Conservation (phyloP, 2,797 vertebrate genomes). For the Sebastes diploproa region DNA sequence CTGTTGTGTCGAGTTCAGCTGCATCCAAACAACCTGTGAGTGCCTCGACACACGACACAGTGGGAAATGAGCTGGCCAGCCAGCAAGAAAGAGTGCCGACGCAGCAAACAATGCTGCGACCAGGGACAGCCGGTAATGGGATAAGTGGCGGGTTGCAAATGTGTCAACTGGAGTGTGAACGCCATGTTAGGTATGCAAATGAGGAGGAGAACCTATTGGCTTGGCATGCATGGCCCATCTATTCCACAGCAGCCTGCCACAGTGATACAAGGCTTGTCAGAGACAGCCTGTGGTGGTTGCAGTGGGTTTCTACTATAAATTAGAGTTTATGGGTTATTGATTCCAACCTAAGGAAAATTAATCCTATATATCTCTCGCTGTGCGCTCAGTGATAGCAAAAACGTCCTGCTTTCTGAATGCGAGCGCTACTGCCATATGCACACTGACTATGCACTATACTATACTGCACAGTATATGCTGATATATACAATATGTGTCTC, state of each 20-base stretch:
- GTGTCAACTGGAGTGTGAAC: conserved; percentile 79
- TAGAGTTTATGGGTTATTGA: conserved; percentile 59
- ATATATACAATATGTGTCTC: neutral
- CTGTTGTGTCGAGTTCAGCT: conserved; percentile 25
- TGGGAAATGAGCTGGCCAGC: conserved; percentile 48
- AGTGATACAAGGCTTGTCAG: conserved; percentile 42
- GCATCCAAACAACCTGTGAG: conserved; percentile 39
- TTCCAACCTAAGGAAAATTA: conserved; percentile 47
- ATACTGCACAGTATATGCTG: neutral
- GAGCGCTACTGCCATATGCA: neutral
- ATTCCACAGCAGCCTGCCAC: conserved; percentile 48
- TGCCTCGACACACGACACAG: conserved; percentile 13
- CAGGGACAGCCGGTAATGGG: conserved; percentile 73
- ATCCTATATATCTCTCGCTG: conserved; percentile 34
- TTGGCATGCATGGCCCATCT: conserved; percentile 59
- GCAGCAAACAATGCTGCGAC: conserved; percentile 68
- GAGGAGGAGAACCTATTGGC: conserved; percentile 57
- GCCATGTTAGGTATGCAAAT: conserved; percentile 77
- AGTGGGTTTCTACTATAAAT: conserved; percentile 46
- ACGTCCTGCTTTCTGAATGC: neutral
- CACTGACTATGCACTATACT: neutral
- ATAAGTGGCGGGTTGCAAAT: conserved; percentile 79
- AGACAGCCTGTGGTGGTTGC: conserved; percentile 33
- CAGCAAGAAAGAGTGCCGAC: conserved; percentile 65
- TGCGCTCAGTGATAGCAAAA: conserved; percentile 17